These are phyloP conservation scores for Batillaria attramentaria DNA, from an alignment of 1,140 invertebrate genomes.

Conservation along the genomic window DNA sequence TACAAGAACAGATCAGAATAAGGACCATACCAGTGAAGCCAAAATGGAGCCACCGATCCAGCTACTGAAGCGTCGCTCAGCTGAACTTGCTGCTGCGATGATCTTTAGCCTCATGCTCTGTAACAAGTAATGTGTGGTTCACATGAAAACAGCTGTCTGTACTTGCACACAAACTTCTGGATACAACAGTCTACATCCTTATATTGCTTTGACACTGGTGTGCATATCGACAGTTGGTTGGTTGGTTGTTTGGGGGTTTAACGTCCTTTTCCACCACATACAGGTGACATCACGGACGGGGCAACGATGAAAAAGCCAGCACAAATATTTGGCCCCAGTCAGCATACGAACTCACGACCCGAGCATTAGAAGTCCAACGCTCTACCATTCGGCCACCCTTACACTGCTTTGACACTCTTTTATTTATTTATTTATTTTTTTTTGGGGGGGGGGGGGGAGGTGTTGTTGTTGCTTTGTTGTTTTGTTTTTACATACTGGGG, in stretches of 20 bases:
- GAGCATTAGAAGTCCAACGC: too few relatives aligned
- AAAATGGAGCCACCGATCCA: constrained; percentile 98
- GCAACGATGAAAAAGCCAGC: too few relatives aligned
- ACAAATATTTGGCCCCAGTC: too few relatives aligned
- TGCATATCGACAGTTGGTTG: too few relatives aligned
- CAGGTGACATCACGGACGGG: too few relatives aligned
- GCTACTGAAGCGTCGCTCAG: constrained; percentile 90
- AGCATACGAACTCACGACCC: too few relatives aligned
- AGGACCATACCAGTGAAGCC: constrained; percentile 81
- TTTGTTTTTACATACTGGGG: constrained; percentile 82
- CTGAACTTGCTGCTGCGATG: constrained; percentile 79
- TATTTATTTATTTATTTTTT: too few relatives aligned
- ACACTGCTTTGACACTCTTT: background rate
- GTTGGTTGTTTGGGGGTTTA: too few relatives aligned
- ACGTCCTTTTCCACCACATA: too few relatives aligned
- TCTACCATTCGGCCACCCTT: too few relatives aligned
- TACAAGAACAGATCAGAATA: background rate
- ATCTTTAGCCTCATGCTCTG: constrained; percentile 89
- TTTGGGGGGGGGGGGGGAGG: too few relatives aligned
- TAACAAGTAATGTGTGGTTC: constrained; percentile 42
- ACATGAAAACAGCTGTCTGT: background rate
- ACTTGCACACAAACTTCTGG: background rate
- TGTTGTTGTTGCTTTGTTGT: too few relatives aligned
- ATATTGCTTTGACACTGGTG: background rate
- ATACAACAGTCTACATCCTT: background rate